Evolutionary conservation across 2,888 invertebrate genomes (phyloP), one percentile per base, ranked within the genome.

Genomic region (Troglohyphantes excavatus): DNA sequence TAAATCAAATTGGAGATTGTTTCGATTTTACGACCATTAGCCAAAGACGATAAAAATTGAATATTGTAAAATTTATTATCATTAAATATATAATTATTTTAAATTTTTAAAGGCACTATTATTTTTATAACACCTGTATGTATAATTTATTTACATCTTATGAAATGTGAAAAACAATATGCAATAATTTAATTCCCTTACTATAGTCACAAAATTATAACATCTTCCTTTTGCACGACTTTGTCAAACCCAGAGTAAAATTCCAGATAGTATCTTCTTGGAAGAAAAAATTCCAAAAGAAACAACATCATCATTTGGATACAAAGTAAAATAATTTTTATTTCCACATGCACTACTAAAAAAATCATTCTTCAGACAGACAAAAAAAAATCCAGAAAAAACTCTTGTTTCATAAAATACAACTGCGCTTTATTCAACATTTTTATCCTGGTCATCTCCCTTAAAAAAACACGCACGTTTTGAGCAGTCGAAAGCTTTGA

Each of bases 351-450:
- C 43, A 46, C 53, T 53, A 53, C 26, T 53, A 46, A 72, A 33
- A 46, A 46, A 68, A 72, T 26, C 23, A 72, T 21, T 46, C 46
- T 23, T 72, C 23, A 46, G 46, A 72, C 6, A 72, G 23, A 43
- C 11, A 33, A 11, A 46, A 21, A 9, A n/a, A n/a, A n/a, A 19
- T 29, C 43, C 39, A 72, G 26, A 72, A 39, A n/a, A 72, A 72
- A 72, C 26, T 75, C 33, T 59, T 75, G 75, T 61, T 75, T 75
- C 75, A 68, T 29, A 67, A 81, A 67, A 81, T 81, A 46, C 67
- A 46, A 27, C 53, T 68, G 79, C 68, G 81, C 68, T 27, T 39
- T 63, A 46, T 26, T 81, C 29, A 17, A 19, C 26, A 46, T 53
- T 33, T 59, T 68, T 27, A 46, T 46, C 46, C 21, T 53, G 53